Percentiles rank a stretch among this genome's conserved stretches.
Conservation (phyloP, 2,888 invertebrate species). For the Diachrysia chrysitis region DNA sequence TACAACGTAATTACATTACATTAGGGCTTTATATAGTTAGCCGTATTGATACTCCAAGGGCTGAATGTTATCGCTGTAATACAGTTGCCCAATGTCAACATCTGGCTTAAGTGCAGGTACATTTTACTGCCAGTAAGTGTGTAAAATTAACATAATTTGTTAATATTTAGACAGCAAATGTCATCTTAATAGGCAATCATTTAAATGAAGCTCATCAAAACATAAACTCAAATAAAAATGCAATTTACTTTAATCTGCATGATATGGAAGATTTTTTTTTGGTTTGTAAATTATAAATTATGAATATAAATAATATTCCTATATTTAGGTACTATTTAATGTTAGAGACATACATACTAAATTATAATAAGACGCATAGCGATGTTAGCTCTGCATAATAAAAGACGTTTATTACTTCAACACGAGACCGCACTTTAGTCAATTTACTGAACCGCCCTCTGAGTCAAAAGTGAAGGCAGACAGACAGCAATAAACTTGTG, state of each 20-base stretch:
- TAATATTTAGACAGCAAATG: slow-evolving; percentile 12
- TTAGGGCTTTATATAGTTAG: neutral
- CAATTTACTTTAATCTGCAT: neutral
- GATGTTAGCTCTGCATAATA: slow-evolving; percentile 59
- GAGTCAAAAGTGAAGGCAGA: slow-evolving; percentile 75
- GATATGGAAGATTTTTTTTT: neutral
- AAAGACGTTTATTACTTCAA: slow-evolving; percentile 69
- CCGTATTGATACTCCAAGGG: slow-evolving; percentile 12
- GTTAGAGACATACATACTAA: slow-evolving; percentile 54
- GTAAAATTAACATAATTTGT: slow-evolving; percentile 22
- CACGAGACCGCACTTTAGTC: slow-evolving; percentile 75
- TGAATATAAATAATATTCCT: neutral
- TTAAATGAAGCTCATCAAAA: neutral
- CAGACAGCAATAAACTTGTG: slow-evolving; percentile 79
- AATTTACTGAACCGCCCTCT: slow-evolving; percentile 69
- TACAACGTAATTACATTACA: neutral
- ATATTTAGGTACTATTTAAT: slow-evolving; percentile 12
- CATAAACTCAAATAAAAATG: neutral
- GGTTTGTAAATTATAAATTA: neutral
- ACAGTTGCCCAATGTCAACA: slow-evolving; percentile 62
- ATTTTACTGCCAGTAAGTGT: slow-evolving; percentile 35
- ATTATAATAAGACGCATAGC: slow-evolving; percentile 49
- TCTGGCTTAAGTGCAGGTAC: slow-evolving; percentile 58
- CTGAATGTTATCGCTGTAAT: slow-evolving; percentile 58
- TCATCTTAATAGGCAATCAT: neutral